phyloP scores from a whole-genome alignment of 1,140 invertebrate species.

The Bombus polaris region DNA sequence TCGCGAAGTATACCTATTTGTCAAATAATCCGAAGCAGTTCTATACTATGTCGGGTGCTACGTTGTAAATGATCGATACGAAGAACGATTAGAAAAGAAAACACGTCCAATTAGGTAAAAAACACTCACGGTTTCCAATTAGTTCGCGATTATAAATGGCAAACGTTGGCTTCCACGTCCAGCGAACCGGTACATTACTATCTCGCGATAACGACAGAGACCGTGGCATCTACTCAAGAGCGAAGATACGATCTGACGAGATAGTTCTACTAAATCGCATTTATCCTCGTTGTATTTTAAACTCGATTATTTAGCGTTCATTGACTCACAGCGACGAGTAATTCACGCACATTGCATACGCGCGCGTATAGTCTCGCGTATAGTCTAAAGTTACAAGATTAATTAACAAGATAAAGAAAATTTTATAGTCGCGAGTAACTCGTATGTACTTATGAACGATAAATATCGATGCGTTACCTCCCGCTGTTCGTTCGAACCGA shows the following conservation, averaged over 20 bases:
- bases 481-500: not conserved
- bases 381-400: not conserved
- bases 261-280: constrained; percentile 1
- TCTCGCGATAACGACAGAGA: not conserved
- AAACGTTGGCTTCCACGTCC: not conserved
- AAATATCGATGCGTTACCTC: constrained; percentile 39
- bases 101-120: not conserved
- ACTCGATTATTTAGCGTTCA: not conserved
- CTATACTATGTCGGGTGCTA: not conserved
- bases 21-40: no score
- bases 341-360: not conserved
- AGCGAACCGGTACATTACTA: not conserved
- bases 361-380: not conserved
- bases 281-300: not conserved
- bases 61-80: not conserved
- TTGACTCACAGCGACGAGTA: not conserved
- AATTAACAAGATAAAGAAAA: constrained; percentile 6
- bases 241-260: not conserved
- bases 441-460: constrained; percentile 7
- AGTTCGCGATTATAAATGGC: not conserved
- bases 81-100: not conserved
- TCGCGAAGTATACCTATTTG: not conserved
- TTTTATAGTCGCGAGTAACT: not conserved
- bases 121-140: not conserved
- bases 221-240: not conserved